Evolutionary conservation across 2,888 invertebrate genomes (phyloP), one percentile per base, ranked within the genome.

Genomic region (Endotricha flammealis): DNA sequence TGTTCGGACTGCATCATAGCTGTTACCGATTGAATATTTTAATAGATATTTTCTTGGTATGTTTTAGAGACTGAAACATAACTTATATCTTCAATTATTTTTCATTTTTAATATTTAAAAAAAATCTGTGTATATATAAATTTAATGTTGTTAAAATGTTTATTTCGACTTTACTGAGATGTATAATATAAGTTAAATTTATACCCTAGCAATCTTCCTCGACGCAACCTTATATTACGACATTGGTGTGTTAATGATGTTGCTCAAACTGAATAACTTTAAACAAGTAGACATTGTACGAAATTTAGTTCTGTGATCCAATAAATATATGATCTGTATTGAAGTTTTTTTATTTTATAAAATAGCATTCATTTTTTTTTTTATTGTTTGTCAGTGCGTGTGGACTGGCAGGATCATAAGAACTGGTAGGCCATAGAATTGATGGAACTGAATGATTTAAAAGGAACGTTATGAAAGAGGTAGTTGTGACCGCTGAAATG

Each of bases 301-400:
- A 73, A 71, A 74, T 79, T 80, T 81, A 75, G 78, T 82, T 80
- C 71, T 81, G 80, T 81, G 79, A 81, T 82, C 73, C 66, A 80
- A 74, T 75, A 73, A 79, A 72, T 64, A 70, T 71, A 69, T 72
- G 67, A 74, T 69, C 67, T 73, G 57, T 64, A 58, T 46, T 39
- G 17, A 29, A 48, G 55, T 64, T 67, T 68, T 28, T 53, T 58
- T 20, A 4, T 8, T 6, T 20, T 2, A 2, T 20, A 20, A n/a
- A n/a, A n/a, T n/a, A n/a, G n/a, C n/a, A n/a, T n/a, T n/a, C n/a
- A n/a, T n/a, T n/a, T n/a, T n/a, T n/a, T n/a, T n/a, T n/a, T n/a
- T n/a, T n/a, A n/a, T n/a, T n/a, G n/a, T n/a, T n/a, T n/a, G n/a
- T n/a, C n/a, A n/a, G n/a, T n/a, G n/a, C n/a, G n/a, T n/a, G n/a